phyloP scores from a whole-genome alignment of 2,888 invertebrate species.

The Eristalis arbustorum region DNA sequence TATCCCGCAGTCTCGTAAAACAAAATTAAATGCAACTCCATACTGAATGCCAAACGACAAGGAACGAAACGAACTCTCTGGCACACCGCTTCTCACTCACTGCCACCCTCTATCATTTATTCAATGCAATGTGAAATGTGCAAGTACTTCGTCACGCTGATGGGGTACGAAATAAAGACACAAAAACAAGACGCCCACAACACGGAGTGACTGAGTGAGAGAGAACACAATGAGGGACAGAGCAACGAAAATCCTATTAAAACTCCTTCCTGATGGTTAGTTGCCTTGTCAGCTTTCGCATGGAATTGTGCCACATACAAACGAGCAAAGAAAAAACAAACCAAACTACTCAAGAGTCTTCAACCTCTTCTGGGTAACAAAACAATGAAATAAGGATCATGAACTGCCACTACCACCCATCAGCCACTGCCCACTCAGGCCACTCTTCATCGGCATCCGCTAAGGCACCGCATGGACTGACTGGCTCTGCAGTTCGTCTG shows the following conservation, averaged over 20 bases:
- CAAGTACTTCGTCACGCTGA: background rate
- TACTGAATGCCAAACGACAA: background rate
- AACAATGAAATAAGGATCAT: constrained; percentile 21
- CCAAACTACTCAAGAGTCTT: background rate
- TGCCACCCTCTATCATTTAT: background rate
- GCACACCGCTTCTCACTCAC: background rate
- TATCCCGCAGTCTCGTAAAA: background rate
- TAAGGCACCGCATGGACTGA: background rate
- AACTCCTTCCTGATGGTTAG: constrained; percentile 30
- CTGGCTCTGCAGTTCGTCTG: background rate
- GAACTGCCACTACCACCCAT: background rate
- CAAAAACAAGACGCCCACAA: background rate
- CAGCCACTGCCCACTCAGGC: too few species aligned
- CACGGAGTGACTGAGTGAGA: background rate
- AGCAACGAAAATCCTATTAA: constrained; percentile 10
- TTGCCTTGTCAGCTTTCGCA: constrained; percentile 13
- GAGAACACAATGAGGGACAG: background rate
- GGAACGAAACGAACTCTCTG: background rate
- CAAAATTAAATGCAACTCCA: constrained; percentile 18
- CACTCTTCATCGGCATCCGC: too few species aligned
- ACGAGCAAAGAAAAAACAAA: too few species aligned
- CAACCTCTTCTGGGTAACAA: background rate
- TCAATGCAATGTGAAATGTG: background rate
- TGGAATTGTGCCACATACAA: background rate
- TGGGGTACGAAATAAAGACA: constrained; percentile 5